A percentile compares a stretch with the other conserved stretches of the same genome.
These are phyloP conservation scores for Teleogryllus oceanicus DNA, from an alignment of 2,888 invertebrate species.

Conservation along the genomic window DNA sequence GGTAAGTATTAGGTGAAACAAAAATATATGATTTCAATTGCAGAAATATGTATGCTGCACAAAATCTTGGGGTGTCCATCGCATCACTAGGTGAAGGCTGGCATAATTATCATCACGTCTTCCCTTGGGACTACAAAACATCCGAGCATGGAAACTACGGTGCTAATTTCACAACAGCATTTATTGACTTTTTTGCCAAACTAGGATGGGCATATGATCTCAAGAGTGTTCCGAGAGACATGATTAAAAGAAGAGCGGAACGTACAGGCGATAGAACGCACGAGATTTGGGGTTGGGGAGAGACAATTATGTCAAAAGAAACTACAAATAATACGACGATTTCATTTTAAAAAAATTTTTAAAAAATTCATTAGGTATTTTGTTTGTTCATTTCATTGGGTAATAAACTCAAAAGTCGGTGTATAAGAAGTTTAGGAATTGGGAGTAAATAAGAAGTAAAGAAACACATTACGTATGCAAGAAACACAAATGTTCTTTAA, in stretches of 20 bases:
- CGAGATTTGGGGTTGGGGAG: conserved; percentile 37
- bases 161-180: conserved; percentile 66
- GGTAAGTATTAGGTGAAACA: too few species aligned
- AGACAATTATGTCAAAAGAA: conserved; percentile 38
- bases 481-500: too few species aligned
- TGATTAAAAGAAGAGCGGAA: conserved; percentile 64
- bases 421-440: too few species aligned
- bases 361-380: too few species aligned
- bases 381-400: too few species aligned
- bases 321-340: too few species aligned
- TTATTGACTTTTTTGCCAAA: conserved; percentile 76
- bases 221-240: conserved; percentile 70
- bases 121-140: conserved; percentile 80
- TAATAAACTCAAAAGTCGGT: too few species aligned
- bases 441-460: too few species aligned
- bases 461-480: too few species aligned
- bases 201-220: conserved; percentile 86
- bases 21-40: background rate
- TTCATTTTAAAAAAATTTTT: too few species aligned
- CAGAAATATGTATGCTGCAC: conserved; percentile 46
- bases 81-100: conserved; percentile 51
- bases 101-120: conserved; percentile 45
- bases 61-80: conserved; percentile 48
- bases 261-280: conserved; percentile 73
- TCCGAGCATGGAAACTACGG: conserved; percentile 69